Conservation (phyloP, 2,797 vertebrate genomes). For the Ctenochaetus hawaiiensis region DNA sequence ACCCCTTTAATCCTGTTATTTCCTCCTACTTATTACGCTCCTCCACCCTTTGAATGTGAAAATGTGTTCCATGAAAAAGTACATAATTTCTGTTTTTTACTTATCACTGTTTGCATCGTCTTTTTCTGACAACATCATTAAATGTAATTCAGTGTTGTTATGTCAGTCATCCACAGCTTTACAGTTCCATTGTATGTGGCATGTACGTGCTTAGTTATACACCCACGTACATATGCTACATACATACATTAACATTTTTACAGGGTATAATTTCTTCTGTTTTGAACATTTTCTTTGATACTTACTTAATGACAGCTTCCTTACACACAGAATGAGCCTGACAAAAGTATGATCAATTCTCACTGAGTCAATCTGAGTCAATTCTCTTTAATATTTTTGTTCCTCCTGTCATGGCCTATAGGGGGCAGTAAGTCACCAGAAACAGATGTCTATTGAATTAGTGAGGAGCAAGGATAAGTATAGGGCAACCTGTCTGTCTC, state of each 20-base stretch:
- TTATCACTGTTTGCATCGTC: too few relatives aligned
- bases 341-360: not conserved
- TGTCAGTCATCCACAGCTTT: too few relatives aligned
- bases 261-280: not conserved
- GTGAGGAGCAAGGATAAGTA: constrained; percentile 61
- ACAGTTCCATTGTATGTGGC: too few relatives aligned
- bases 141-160: too few relatives aligned
- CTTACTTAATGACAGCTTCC: not conserved
- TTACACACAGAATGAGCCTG: not conserved
- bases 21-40: too few relatives aligned
- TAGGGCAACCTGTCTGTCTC: constrained; percentile 46
- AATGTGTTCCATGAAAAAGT: too few relatives aligned
- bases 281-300: not conserved
- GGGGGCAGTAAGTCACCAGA: constrained; percentile 81
- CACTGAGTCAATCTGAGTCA: not conserved
- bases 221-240: too few relatives aligned
- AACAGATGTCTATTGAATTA: constrained; percentile 45
- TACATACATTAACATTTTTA: not conserved
- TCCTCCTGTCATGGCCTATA: constrained; percentile 62
- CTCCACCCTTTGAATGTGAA: too few relatives aligned
- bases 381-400: constrained; percentile 5
- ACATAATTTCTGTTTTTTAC: too few relatives aligned
- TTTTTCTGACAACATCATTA: too few relatives aligned
- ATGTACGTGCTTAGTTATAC: too few relatives aligned
- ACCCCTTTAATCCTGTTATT: too few relatives aligned